phyloP scores from a whole-genome alignment of 35 echinoderm and acorn worm genomes.

The Amphiura filiformis region DNA sequence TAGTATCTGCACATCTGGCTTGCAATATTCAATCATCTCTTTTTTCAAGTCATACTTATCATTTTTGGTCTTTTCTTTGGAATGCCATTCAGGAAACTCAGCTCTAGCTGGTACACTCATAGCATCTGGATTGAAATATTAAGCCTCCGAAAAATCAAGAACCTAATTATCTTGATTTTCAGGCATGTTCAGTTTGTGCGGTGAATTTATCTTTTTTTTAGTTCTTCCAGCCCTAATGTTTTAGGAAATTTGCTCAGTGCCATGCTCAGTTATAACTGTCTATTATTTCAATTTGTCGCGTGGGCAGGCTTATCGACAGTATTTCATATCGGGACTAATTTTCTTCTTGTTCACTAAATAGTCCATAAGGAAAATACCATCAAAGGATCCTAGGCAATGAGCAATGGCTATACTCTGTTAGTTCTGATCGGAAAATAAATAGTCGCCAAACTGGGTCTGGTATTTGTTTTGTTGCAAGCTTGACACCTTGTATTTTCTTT shows the following conservation, averaged over 20 bases:
- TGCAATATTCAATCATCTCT: not conserved
- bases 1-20: not conserved
- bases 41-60: not conserved
- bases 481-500: too few relatives aligned
- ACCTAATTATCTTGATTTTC: not conserved
- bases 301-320: not conserved
- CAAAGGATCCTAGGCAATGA: not conserved
- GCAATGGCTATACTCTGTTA: not conserved
- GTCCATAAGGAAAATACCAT: not conserved
- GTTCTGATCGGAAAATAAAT: not conserved
- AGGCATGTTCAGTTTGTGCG: not conserved
- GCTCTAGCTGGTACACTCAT: not conserved
- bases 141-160: not conserved
- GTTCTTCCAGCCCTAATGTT: not conserved
- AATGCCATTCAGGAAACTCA: not conserved
- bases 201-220: not conserved
- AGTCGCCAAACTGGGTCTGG: too few relatives aligned
- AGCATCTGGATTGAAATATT: not conserved
- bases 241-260: not conserved
- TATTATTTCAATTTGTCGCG: not conserved
- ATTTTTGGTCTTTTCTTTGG: not conserved
- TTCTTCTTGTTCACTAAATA: not conserved
- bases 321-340: not conserved
- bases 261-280: not conserved
- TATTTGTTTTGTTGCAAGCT: too few relatives aligned